Base-by-base conservation (phyloP, 92 coral and sea anemone genomes). In the Heliopora coerulea region DNA sequence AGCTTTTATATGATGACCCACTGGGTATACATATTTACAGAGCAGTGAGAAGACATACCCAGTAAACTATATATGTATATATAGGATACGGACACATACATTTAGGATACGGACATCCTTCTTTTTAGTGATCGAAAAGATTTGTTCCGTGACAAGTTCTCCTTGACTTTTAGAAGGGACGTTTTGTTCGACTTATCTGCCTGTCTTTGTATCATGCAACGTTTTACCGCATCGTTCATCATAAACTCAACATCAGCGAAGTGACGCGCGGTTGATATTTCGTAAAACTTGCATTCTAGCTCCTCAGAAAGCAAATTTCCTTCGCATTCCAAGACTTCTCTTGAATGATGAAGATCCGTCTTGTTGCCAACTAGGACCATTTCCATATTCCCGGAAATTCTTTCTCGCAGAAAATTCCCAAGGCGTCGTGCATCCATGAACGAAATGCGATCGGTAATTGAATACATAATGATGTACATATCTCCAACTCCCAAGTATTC, bases 361-460 rank as follows among this genome's bases (percentile, higher is more conserved):
- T 91, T 91, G 25, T 91, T 91, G 12, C 88, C 97, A 4, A 91
- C 92, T 31, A 91, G 66, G 9, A 87, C 79, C 59, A 91, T 78
- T 15, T 86, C 82, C 18, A 83, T 78, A 68, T 68, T 48, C 59
- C 75, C 75, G 30, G 75, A 73, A 49, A 84, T 82, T 78, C 85
- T 84, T 40, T 87, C 91, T 56, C 81, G 84, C 23, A 91, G 88
- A 82, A 89, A 89, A 40, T 86, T 88, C 14, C 88, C 91, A 39
- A 91, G 68, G 14, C 90, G 90, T 11, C 90, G 83, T 4, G 96
- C 89, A 39, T 91, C 97, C 62, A 80, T 82, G 62, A 91, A 91
- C 0, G 97, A 91, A 12, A 92, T 83, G n/a, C 91, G 87, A 37
- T 91, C 97, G 8, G 96, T 91, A 61, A 91, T 83, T 17, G 97